Base-by-base conservation (phyloP, 2,113 vertebrate species). In the Emydocephalus ijimae region DNA sequence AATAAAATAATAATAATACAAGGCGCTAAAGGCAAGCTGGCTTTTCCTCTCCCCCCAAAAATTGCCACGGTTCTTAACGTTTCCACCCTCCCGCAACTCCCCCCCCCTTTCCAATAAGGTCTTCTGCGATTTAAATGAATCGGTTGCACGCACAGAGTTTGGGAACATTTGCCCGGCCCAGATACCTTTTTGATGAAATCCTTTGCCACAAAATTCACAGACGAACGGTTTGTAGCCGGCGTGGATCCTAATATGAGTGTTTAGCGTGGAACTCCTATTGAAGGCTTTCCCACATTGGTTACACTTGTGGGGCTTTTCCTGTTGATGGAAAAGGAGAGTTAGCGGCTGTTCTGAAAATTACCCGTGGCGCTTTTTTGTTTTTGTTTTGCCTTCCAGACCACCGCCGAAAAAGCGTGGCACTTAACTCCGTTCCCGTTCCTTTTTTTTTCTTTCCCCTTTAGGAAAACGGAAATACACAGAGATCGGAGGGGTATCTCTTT, bases 211-310 rank as follows among this genome's bases (percentile, higher is more conserved):
- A 96, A 99, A 99, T 96, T 99, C 99, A 92, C 99, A 99, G 87
- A 99, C 98, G 97, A 99, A 99, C 24, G 99, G 99, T 96, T 99
- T 99, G 98, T 99, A 99, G 18, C 99, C 99, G 1, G 99, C 99
- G 95, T 99, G 99, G 97, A 99, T 99, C 91, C 99, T 98, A 26
- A 99, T 98, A 95, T 99, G 99, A 29, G 99, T 99, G 98, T 99
- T 99, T 94, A 99, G 98, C 92, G 99, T 99, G 92, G 99, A 99
- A 96, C 99, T 99, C 92, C 99, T 98, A 97, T 99, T 99, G 98
- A 99, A 99, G n/a, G 99, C 99, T 97, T 99, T 99, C 91, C 99
- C 99, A 55, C 99, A 99, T 97, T 99, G 99, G 97, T 98, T 99
- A 94, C 99, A 99, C 96, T 99, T 99, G 91, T 99, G 99, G 92